Base-by-base conservation (phyloP, 2,888 invertebrate species). In the Dolichopus griseipennis region DNA sequence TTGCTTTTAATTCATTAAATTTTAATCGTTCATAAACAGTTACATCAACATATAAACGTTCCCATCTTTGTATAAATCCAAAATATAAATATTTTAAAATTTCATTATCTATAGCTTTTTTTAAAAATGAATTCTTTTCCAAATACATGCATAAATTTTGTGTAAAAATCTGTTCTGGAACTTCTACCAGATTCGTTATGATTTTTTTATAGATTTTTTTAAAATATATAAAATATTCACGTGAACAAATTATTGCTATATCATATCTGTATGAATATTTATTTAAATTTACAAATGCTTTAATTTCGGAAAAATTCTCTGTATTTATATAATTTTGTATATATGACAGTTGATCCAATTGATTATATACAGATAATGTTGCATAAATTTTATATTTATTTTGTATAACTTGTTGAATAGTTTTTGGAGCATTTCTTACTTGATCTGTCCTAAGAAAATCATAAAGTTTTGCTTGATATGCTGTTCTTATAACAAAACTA, bases 391-490 rank as follows among this genome's bases (percentile, higher is more conserved):
- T 33, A 61, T 65, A 66, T 4, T 41, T 61, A 4, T 27, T 43
- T 20, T 65, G 27, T 2, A 37, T n/a, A 1, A 68, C 2, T 15
- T 66, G 64, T 5, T 34, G 12, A 61, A 68, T 63, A 2, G 22
- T 63, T 22, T 37, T 37, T 7, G 66, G 65, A n/a, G 27, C 12
- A 43, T 65, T 34, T 37, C 67, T 67, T 7, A 66, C 37, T 10
- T 37, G 33, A 41, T 68, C 66, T 9, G n/a, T 66, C 22, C 67
- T 64, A 6, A 70, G 62, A 41, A 69, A 68, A 61, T 66, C 63
- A 43, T 69, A 70, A 5, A 70, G 62, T 37, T 62, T 61, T 33
- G 68, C 69, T 52, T 70, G 68, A 64, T 70, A 70, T 6, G 66
- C 64, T 7, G 65, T 34, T 1, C 68, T 66, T 63, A 70, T 33